A percentile compares a stretch with the other conserved stretches of the same genome.
phyloP scores from a whole-genome alignment of 1,140 invertebrate genomes.

The Drosophila littoralis region DNA sequence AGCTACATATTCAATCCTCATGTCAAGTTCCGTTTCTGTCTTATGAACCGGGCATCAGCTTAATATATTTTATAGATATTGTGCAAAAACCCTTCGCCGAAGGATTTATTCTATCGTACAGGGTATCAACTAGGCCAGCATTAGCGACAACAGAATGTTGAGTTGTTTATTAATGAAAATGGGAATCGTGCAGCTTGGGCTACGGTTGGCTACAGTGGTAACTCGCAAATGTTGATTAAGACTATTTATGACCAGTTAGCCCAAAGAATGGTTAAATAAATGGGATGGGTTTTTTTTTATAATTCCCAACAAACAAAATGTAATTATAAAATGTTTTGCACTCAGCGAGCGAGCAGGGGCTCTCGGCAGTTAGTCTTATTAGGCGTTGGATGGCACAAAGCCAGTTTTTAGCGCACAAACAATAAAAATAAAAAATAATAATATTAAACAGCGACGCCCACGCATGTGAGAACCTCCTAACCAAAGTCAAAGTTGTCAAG shows the following conservation, averaged over 20 bases:
- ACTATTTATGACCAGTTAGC: too few species aligned
- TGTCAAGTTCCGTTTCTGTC: too few species aligned
- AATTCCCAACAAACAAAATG: too few species aligned
- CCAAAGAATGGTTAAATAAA: too few species aligned
- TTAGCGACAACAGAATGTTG: not conserved
- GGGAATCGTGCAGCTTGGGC: too few species aligned
- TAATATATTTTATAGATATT: too few species aligned
- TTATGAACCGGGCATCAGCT: too few species aligned
- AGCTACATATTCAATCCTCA: too few species aligned
- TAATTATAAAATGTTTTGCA: too few species aligned
- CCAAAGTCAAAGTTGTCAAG: slow-evolving; percentile 56
- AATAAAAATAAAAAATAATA: slow-evolving; percentile 13
- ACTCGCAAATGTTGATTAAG: not conserved
- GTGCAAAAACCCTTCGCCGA: too few species aligned
- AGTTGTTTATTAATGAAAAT: slow-evolving; percentile 1
- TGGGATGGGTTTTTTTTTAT: too few species aligned
- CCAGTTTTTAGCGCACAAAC: slow-evolving; percentile 12
- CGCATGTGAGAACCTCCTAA: slow-evolving; percentile 44
- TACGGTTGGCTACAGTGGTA: not conserved
- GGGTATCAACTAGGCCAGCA: not conserved
- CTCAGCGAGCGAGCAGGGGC: too few species aligned
- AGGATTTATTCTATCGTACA: not conserved
- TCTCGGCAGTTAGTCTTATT: slow-evolving; percentile 4
- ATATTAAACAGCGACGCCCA: slow-evolving; percentile 44
- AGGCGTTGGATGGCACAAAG: slow-evolving; percentile 4